phyloP scores from a whole-genome alignment of 1,140 invertebrate species.

The Eriocheir sinensis region DNA sequence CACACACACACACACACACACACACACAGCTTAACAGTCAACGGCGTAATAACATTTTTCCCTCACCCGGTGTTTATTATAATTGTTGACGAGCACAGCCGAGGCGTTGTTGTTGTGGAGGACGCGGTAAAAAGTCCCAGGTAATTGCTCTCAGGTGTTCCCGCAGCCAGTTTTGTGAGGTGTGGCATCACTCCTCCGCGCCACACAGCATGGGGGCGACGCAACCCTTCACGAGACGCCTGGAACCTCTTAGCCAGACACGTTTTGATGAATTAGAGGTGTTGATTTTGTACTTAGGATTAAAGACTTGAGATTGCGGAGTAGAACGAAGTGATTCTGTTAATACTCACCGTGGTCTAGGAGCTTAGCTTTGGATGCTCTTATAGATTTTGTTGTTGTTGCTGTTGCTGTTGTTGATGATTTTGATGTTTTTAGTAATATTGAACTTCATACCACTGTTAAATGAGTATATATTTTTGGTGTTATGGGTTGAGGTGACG shows the following conservation, averaged over 20 bases:
- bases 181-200: background rate
- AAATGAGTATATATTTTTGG: too few species aligned
- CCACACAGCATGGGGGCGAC: background rate
- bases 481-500: too few species aligned
- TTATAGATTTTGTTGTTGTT: too few species aligned
- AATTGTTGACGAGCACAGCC: background rate
- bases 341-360: too few species aligned
- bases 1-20: slow-evolving; percentile 40
- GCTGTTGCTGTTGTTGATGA: too few species aligned
- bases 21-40: background rate
- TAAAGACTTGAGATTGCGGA: too few species aligned
- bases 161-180: background rate
- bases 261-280: background rate
- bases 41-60: background rate
- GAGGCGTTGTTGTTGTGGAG: background rate
- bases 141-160: slow-evolving; percentile 1
- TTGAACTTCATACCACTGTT: too few species aligned
- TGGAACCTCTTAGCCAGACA: background rate
- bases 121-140: background rate
- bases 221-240: background rate
- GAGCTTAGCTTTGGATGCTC: too few species aligned
- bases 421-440: too few species aligned
- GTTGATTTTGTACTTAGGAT: background rate
- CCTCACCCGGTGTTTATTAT: background rate
- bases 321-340: too few species aligned